Evolutionary conservation across 2,797 vertebrate genomes (phyloP), one percentile per base, ranked within the genome.

Genomic region (Sebastes minor): DNA sequence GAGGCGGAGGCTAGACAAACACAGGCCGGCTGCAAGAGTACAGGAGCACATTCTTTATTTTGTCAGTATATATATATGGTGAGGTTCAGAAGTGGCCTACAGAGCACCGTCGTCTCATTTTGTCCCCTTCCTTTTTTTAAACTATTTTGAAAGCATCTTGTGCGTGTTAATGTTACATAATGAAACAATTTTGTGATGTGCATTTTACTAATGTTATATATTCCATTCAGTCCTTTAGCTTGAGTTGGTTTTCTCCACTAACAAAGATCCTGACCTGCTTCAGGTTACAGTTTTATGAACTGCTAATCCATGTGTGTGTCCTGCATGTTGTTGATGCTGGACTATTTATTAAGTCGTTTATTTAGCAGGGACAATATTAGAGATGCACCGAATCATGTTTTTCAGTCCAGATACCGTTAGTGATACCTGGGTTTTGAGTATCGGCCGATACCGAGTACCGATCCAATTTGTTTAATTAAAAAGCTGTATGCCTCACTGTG

Each of bases 1-100:
- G 93, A 94, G 88, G 91, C 92, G 83, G 89, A 78, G 91, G 93
- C 90, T 90, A 90, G 91, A 94, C 91, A 93, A 94, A 94, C 94
- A 92, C 69, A 12, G 75, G 86, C 82, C 59, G 91, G 85, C 91
- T 94, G 90, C 88, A 65, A 11, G 42, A 83, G 84, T 81, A 85
- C 75, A 63, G 84, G 71, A 85, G 86, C 81, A 91, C 92, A 94
- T 93, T 92, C 82, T 92, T 94, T 94, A 93, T 95, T 86, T 92
- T 94, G 94, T 93, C 92, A 94, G 87, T 33, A 18, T 79, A 53
- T 78, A 53, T 77, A 82, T 42, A 42, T 42, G 38, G 74, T 53
- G 86, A 70, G 81, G 73, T 83, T 83, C 84, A 89, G 76, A 84
- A 90, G 83, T 83, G 78, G 85, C 88, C 25, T 52, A 64, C 73